Percentiles rank a stretch among this genome's conserved stretches.
phyloP scores from a whole-genome alignment of 37 sponge, comb jelly and placozoan genomes.

The Chondrosia reniformis region DNA sequence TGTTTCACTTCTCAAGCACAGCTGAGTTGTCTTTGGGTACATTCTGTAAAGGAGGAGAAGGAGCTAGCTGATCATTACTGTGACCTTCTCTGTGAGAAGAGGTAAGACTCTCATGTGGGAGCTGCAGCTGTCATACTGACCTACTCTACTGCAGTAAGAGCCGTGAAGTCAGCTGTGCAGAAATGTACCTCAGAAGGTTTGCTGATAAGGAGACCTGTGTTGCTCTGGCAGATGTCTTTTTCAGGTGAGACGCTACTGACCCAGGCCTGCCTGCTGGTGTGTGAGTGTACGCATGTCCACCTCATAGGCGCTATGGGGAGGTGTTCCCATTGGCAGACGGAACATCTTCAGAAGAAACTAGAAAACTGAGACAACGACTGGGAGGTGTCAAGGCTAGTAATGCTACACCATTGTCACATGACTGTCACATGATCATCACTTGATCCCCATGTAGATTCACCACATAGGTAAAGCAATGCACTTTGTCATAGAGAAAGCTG shows the following conservation, averaged over 20 bases:
- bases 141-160: no score
- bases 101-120: neutral
- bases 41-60: slow-evolving; percentile 30
- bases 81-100: slow-evolving; percentile 22
- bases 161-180: neutral
- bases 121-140: neutral
- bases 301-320: slow-evolving; percentile 2
- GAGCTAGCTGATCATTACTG: slow-evolving; percentile 32
- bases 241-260: no score
- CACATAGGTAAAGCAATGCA: neutral
- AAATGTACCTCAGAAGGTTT: neutral
- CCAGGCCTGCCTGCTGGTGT: no score
- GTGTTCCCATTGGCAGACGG: no score
- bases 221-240: slow-evolving; percentile 15
- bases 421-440: no score
- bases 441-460: slow-evolving; percentile 22
- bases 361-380: no score
- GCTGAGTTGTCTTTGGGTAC: slow-evolving; percentile 40
- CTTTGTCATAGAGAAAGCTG: neutral
- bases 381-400: no score
- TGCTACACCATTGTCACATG: no score
- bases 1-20: neutral
- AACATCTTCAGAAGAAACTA: neutral
- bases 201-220: neutral
- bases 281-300: neutral